phyloP scores from a whole-genome alignment of 2,888 invertebrate genomes.

The Eristalinus sepulchralis region DNA sequence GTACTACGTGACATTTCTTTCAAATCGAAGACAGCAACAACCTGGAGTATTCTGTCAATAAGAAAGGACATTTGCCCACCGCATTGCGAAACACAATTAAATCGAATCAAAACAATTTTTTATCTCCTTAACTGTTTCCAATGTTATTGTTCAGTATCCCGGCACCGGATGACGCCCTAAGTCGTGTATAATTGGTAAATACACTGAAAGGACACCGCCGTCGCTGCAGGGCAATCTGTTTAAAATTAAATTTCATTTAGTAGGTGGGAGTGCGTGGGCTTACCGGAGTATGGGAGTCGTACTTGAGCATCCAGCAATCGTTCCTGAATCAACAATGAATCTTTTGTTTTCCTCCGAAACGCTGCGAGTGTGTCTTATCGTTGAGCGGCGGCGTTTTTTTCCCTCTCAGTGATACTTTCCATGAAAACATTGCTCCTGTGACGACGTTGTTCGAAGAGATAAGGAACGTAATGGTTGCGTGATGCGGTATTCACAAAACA shows the following conservation, averaged over 20 bases:
- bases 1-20: not conserved
- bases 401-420: not conserved
- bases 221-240: not conserved
- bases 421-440: not conserved
- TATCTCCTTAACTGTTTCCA: constrained; percentile 2
- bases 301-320: not conserved
- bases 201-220: not conserved
- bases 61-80: not conserved
- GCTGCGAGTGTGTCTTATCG: not conserved
- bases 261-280: not conserved
- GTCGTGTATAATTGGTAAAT: not conserved
- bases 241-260: not conserved
- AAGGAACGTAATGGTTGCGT: not conserved
- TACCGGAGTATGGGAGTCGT: not conserved
- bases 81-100: not conserved
- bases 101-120: constrained; percentile 11
- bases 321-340: not conserved
- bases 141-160: not conserved
- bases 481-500: not conserved
- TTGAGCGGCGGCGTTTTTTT: not conserved
- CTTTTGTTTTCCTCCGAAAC: not conserved
- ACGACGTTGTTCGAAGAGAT: not conserved
- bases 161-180: not conserved
- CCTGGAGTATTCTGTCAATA: not conserved
- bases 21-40: not conserved